Evolutionary conservation across 2,797 vertebrate species (phyloP).

Genomic region (Syngnathus rostellatus): DNA sequence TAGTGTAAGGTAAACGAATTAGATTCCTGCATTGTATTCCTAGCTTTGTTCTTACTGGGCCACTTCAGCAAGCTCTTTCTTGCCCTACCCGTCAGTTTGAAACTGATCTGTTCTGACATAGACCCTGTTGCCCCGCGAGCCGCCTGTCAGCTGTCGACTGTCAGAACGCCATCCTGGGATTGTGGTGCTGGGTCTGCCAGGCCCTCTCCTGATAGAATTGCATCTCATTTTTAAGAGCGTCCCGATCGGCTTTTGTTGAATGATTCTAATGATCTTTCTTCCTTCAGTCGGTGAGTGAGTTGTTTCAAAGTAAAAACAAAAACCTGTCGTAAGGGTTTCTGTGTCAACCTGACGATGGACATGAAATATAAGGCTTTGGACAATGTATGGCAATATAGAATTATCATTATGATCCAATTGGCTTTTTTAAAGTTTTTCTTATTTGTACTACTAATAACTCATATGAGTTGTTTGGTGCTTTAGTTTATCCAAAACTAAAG

Average conservation of each 20-base stretch:
- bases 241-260: not conserved
- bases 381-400: too few relatives aligned
- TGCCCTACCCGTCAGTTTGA: slow-evolving; percentile 4
- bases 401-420: too few relatives aligned
- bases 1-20: not conserved
- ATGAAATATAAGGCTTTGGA: too few relatives aligned
- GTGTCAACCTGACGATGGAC: too few relatives aligned
- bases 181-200: slow-evolving; percentile 4
- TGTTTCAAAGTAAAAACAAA: too few relatives aligned
- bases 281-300: too few relatives aligned
- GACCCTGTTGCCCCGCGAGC: slow-evolving; percentile 4
- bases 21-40: not conserved
- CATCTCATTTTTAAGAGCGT: slow-evolving; percentile 5
- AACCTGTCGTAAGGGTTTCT: too few relatives aligned
- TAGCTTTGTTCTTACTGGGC: not conserved
- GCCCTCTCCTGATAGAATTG: slow-evolving; percentile 1
- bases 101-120: slow-evolving; percentile 6
- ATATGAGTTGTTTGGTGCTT: not conserved
- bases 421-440: too few relatives aligned
- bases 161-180: slow-evolving; percentile 4
- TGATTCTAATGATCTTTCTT: slow-evolving; percentile 17
- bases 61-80: slow-evolving; percentile 1
- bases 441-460: too few relatives aligned
- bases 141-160: slow-evolving; percentile 9
- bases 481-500: not conserved